phyloP scores from a whole-genome alignment of 2,113 vertebrate species.

The Passerina amoena region DNA sequence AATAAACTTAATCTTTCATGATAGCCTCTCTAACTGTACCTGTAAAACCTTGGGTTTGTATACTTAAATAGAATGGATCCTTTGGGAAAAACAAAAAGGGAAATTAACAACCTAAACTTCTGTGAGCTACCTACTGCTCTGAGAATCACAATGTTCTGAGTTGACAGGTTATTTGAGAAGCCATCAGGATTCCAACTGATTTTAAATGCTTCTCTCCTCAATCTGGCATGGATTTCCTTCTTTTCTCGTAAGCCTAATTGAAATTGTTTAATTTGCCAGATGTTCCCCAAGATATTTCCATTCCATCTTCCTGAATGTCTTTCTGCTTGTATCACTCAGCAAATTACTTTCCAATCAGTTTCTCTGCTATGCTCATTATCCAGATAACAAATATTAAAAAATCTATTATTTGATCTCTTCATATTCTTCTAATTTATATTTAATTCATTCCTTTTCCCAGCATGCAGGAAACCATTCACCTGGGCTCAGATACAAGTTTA shows the following conservation, averaged over 20 bases:
- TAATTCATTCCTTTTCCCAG: neutral
- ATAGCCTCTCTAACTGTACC: neutral
- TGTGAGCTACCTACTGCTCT: neutral
- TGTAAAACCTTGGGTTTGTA: neutral
- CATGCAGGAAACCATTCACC: neutral
- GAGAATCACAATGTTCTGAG: neutral
- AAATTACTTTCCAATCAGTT: neutral
- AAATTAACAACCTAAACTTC: neutral
- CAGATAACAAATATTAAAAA: neutral
- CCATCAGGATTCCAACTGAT: neutral
- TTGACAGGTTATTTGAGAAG: neutral
- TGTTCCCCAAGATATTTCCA: neutral
- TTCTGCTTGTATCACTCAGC: neutral
- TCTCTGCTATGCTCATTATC: neutral
- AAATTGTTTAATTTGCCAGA: conserved; percentile 7
- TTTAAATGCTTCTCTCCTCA: neutral
- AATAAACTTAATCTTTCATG: neutral
- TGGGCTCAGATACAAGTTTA: neutral
- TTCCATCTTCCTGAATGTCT: neutral
- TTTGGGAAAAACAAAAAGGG: neutral
- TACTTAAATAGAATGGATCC: neutral
- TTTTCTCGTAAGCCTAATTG: neutral
- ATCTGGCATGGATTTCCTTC: neutral
- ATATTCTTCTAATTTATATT: neutral
- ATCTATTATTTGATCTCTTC: neutral